Evolutionary conservation across 2,888 invertebrate species (phyloP).

Genomic region (Eupithecia vulgata): DNA sequence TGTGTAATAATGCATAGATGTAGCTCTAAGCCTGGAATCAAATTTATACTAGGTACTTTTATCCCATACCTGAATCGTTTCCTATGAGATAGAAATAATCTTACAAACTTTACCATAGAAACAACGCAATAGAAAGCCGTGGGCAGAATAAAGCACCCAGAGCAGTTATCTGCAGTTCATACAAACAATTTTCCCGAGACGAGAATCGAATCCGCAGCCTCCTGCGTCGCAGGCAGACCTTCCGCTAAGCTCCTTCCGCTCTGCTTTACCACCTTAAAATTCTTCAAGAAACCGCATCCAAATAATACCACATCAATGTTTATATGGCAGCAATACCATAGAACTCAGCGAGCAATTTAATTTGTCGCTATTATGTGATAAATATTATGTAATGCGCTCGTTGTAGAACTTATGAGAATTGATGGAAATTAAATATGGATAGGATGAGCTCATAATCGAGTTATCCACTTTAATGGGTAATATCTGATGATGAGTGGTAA

Average conservation of each 20-base stretch:
- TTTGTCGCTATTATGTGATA: slow-evolving; percentile 25
- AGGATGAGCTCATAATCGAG: slow-evolving; percentile 20
- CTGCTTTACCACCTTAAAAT: neutral
- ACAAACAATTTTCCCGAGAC: neutral
- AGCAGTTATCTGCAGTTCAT: neutral
- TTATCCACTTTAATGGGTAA: slow-evolving; percentile 9
- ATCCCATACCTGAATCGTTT: no score
- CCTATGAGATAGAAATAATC: no score
- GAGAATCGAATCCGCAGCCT: neutral
- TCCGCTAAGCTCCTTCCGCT: neutral
- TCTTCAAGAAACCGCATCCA: slow-evolving; percentile 8
- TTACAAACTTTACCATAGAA: no score
- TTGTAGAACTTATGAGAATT: slow-evolving; percentile 14
- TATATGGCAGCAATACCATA: slow-evolving; percentile 23
- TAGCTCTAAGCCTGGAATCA: no score
- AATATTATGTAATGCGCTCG: slow-evolving; percentile 31
- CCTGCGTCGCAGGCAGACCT: neutral
- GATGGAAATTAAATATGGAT: slow-evolving; percentile 25
- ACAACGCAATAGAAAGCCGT: no score
- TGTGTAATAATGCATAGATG: no score
- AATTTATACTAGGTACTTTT: no score
- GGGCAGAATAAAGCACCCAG: no score
- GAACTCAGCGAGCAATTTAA: slow-evolving; percentile 29
- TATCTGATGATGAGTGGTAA: slow-evolving; percentile 9
- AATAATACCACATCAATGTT: slow-evolving; percentile 12